Conservation (phyloP, 2,113 vertebrate species). For the Otis tarda region DNA sequence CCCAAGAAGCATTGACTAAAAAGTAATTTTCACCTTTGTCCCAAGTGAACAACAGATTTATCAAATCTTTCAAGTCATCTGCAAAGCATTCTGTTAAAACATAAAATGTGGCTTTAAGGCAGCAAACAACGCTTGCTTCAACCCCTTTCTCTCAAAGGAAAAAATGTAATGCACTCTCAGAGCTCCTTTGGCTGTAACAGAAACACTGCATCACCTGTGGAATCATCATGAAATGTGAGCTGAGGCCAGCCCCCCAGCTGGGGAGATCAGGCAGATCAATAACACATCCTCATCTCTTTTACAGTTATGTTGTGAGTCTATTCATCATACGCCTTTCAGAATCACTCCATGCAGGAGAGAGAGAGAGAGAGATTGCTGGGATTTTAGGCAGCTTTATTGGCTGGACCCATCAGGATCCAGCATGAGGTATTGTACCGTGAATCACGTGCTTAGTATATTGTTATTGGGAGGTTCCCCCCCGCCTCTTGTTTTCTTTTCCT, state of each 20-base stretch:
- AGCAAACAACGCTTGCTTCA: neutral
- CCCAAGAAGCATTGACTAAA: neutral
- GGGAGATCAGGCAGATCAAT: neutral
- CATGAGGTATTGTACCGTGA: too few species aligned
- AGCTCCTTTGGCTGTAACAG: neutral
- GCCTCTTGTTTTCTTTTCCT: too few species aligned
- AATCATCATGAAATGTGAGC: neutral
- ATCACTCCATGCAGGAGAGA: neutral
- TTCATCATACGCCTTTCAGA: neutral
- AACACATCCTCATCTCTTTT: neutral
- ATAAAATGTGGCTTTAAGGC: neutral
- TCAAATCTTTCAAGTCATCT: neutral
- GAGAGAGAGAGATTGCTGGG: neutral
- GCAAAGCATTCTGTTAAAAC: neutral
- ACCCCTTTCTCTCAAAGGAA: neutral
- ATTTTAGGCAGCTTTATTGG: neutral
- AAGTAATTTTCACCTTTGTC: neutral
- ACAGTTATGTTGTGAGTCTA: neutral
- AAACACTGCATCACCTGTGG: neutral
- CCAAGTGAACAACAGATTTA: neutral
- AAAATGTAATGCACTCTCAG: neutral
- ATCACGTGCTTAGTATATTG: too few species aligned
- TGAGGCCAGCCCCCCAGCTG: neutral
- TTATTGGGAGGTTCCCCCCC: too few species aligned
- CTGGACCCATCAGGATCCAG: too few species aligned